Conservation (phyloP, 2,888 invertebrate species). For the Melanchra persicariae region DNA sequence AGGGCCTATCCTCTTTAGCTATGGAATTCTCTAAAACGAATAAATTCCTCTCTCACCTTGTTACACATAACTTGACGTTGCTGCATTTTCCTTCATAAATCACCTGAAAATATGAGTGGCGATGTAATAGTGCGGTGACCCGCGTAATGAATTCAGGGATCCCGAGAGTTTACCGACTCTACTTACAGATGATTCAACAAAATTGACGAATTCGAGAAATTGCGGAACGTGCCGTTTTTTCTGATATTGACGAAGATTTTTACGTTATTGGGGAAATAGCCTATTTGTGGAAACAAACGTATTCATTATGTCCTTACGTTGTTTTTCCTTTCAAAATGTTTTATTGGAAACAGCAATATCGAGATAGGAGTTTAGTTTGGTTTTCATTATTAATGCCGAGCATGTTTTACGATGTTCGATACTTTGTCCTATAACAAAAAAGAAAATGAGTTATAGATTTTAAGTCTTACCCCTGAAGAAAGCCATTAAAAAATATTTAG, state of each 20-base stretch:
- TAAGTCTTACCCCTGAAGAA: no score
- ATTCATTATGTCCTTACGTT: background rate
- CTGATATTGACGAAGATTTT: background rate
- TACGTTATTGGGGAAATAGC: background rate
- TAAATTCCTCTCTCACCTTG: background rate
- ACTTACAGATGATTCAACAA: background rate
- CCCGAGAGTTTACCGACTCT: background rate
- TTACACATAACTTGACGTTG: background rate
- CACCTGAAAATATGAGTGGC: slow-evolving; percentile 1
- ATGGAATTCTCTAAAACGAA: background rate
- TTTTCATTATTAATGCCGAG: background rate
- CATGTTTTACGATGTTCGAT: no score
- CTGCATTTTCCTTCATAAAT: background rate
- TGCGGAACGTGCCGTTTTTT: background rate
- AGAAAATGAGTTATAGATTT: no score
- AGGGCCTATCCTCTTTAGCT: no score
- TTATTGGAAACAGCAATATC: background rate
- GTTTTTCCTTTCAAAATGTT: background rate
- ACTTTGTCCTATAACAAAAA: no score
- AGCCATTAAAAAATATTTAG: no score
- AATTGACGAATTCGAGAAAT: background rate
- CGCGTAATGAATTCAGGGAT: slow-evolving; percentile 13
- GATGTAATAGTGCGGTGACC: background rate
- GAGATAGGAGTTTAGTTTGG: background rate
- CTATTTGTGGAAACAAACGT: background rate